A percentile compares a stretch with the other conserved stretches of the same genome.
These are phyloP conservation scores for Micromesistius poutassou DNA, from an alignment of 2,797 vertebrate species.

Conservation along the genomic window DNA sequence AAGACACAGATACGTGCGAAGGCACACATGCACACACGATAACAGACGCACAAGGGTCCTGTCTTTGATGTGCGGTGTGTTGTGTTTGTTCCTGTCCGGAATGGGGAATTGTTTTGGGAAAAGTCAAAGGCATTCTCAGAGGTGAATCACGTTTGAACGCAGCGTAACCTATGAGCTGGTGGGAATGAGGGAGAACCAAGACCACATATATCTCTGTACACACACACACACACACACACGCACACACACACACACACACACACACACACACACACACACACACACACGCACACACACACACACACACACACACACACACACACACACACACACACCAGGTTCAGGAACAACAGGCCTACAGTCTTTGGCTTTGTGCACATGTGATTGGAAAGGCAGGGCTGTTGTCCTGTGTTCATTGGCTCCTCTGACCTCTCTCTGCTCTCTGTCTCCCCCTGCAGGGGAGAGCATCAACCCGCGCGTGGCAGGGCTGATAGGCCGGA, in stretches of 20 bases:
- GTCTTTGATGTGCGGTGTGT: slow-evolving; percentile 49
- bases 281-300: slow-evolving; percentile 20
- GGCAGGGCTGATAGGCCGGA: slow-evolving; percentile 88
- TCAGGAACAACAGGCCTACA: no score
- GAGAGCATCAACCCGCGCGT: slow-evolving; percentile 91
- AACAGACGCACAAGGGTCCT: slow-evolving; percentile 20
- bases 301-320: slow-evolving; percentile 8
- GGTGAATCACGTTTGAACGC: slow-evolving; percentile 28
- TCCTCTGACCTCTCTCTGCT: no score
- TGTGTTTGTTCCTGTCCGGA: slow-evolving; percentile 38
- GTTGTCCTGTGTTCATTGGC: neutral
- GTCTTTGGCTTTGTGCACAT: slow-evolving; percentile 6
- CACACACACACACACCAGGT: slow-evolving; percentile 13
- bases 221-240: slow-evolving; percentile 18
- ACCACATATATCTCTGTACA: slow-evolving; percentile 29
- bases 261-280: slow-evolving; percentile 16
- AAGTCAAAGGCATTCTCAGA: slow-evolving; percentile 39
- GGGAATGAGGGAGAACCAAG: slow-evolving; percentile 19
- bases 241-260: slow-evolving; percentile 19
- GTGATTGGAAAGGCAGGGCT: neutral
- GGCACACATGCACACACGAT: slow-evolving; percentile 33
- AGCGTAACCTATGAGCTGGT: neutral
- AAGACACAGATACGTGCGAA: slow-evolving; percentile 16
- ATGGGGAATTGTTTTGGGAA: slow-evolving; percentile 27
- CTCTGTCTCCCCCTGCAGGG: slow-evolving; percentile 72